Conservation (phyloP, 53 echinoderm and acorn worm genomes). For the Crossaster papposus region DNA sequence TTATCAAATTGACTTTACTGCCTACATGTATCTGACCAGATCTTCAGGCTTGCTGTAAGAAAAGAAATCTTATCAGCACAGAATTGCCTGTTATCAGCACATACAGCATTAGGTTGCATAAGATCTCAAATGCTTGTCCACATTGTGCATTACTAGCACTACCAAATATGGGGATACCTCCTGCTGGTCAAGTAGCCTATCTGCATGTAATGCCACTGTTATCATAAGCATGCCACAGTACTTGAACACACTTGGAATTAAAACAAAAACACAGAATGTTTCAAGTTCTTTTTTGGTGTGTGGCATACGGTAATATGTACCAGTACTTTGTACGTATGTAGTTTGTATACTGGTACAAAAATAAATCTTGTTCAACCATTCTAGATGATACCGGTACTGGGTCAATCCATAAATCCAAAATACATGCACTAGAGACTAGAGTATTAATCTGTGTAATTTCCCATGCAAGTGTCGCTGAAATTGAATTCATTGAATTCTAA, state of each 20-base stretch:
- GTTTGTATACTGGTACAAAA: too few relatives aligned
- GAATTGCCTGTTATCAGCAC: not conserved
- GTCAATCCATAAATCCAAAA: too few relatives aligned
- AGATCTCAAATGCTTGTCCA: not conserved
- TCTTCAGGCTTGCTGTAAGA: not conserved
- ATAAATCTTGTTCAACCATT: too few relatives aligned
- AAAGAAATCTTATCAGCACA: not conserved
- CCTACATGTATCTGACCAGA: not conserved
- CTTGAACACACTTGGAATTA: not conserved
- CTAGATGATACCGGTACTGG: too few relatives aligned
- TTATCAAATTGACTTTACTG: not conserved
- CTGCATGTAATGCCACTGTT: conserved; percentile 15
- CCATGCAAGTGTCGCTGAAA: too few relatives aligned
- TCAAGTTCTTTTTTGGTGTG: not conserved
- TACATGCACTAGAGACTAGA: too few relatives aligned
- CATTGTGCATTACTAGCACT: conserved; percentile 3
- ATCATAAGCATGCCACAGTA: conserved; percentile 30
- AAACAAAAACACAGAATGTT: not conserved
- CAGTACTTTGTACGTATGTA: not conserved
- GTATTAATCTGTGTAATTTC: too few relatives aligned
- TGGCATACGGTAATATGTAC: not conserved
- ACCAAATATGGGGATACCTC: conserved; percentile 40
- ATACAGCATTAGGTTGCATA: not conserved
- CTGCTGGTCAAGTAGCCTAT: conserved; percentile 1
- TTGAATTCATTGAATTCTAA: too few relatives aligned